Evolutionary conservation across 2,113 vertebrate genomes (phyloP).

Genomic region (Thunnus thynnus): DNA sequence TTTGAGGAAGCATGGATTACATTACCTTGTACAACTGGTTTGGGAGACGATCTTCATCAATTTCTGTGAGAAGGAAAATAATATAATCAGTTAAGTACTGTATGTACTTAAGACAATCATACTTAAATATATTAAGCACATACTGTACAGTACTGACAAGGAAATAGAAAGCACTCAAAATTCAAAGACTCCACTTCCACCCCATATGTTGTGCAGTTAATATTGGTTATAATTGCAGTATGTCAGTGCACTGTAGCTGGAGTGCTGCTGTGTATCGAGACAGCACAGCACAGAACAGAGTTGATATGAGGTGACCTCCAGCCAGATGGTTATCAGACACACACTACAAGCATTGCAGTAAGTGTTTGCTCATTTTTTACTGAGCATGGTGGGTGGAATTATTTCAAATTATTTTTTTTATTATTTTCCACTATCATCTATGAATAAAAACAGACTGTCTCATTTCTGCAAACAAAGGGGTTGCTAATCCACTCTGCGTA

Average conservation of each 20-base stretch:
- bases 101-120: background rate
- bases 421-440: background rate
- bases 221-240: background rate
- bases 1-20: background rate
- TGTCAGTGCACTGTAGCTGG: background rate
- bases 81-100: constrained; percentile 25
- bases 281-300: constrained; percentile 7
- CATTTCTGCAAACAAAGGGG: background rate
- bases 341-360: background rate
- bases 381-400: background rate
- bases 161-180: too few species aligned
- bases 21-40: constrained; percentile 92
- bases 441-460: background rate
- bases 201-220: background rate
- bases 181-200: too few species aligned
- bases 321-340: constrained; percentile 51
- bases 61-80: constrained; percentile 80
- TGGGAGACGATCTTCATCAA: constrained; percentile 92
- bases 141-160: too few species aligned
- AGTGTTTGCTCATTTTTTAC: constrained; percentile 1
- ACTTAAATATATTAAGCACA: too few species aligned
- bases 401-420: background rate
- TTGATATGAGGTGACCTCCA: constrained; percentile 53
- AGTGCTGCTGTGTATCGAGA: constrained; percentile 26
- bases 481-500: background rate